These are phyloP conservation scores for Mesocentrotus franciscanus DNA, from an alignment of 53 echinoderm and acorn worm species.

Conservation along the genomic window DNA sequence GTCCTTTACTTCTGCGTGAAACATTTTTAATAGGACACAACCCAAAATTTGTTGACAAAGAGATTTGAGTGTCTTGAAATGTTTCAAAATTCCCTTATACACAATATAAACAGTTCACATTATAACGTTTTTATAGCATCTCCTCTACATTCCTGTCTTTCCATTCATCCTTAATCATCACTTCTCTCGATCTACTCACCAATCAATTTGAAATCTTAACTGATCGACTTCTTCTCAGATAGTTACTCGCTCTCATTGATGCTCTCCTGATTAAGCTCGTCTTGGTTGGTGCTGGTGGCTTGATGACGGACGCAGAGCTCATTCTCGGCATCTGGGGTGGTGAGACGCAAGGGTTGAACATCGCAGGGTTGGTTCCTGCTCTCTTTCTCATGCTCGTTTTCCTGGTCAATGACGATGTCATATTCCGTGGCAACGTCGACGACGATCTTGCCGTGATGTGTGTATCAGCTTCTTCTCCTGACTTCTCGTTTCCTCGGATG, in stretches of 20 bases:
- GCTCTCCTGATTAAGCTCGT: slow-evolving; percentile 81
- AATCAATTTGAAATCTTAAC: slow-evolving; percentile 77
- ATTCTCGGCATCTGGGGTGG: slow-evolving; percentile 66
- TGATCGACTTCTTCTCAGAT: slow-evolving; percentile 75
- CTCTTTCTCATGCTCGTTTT: slow-evolving; percentile 73
- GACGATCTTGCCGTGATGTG: slow-evolving; percentile 42
- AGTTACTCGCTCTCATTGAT: slow-evolving; percentile 78
- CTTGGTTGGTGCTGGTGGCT: slow-evolving; percentile 68
- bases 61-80: no score
- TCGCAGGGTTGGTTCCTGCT: slow-evolving; percentile 55
- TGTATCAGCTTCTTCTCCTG: slow-evolving; percentile 52
- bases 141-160: no score
- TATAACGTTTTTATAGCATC: no score
- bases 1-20: no score
- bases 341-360: slow-evolving; percentile 68
- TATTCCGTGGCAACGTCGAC: slow-evolving; percentile 37
- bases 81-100: no score
- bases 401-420: slow-evolving; percentile 18
- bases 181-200: not conserved
- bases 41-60: no score
- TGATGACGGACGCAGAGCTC: slow-evolving; percentile 52
- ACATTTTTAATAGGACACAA: no score
- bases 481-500: slow-evolving; percentile 45
- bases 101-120: no score
- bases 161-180: not conserved